These are phyloP conservation scores for Heliconius melpomene DNA, from an alignment of 1,140 invertebrate species.

Conservation along the genomic window DNA sequence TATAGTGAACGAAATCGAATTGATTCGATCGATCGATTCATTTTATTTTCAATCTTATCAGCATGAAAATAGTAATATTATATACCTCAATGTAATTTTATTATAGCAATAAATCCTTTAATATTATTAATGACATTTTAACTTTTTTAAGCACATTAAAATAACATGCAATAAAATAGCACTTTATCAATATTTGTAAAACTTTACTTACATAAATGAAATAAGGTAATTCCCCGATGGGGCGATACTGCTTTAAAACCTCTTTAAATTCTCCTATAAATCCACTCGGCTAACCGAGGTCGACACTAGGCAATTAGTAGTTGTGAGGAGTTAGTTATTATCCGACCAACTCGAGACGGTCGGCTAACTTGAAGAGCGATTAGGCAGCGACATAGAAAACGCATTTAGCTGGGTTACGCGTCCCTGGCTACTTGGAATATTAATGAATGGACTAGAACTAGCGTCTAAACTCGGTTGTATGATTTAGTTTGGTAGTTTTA, in stretches of 20 bases:
- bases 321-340: conserved; percentile 67
- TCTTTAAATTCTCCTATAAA: conserved; percentile 34
- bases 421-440: conserved; percentile 61
- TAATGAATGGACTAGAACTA: conserved; percentile 58
- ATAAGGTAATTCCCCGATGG: neutral
- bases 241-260: conserved; percentile 11
- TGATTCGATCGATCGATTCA: too few species aligned
- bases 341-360: conserved; percentile 53
- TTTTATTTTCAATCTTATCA: too few species aligned
- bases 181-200: too few species aligned
- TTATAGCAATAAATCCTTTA: too few species aligned
- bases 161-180: too few species aligned
- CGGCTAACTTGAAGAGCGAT: conserved; percentile 51
- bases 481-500: conserved; percentile 50
- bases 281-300: conserved; percentile 46
- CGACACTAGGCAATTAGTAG: conserved; percentile 73
- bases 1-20: too few species aligned
- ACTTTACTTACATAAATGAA: too few species aligned
- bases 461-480: conserved; percentile 35
- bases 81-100: too few species aligned
- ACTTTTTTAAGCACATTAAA: too few species aligned
- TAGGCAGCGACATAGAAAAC: conserved; percentile 65
- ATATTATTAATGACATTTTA: too few species aligned
- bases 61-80: too few species aligned
- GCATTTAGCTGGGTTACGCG: conserved; percentile 63